These are phyloP conservation scores for Corythaeola cristata DNA, from an alignment of 2,113 vertebrate genomes.

Conservation along the genomic window DNA sequence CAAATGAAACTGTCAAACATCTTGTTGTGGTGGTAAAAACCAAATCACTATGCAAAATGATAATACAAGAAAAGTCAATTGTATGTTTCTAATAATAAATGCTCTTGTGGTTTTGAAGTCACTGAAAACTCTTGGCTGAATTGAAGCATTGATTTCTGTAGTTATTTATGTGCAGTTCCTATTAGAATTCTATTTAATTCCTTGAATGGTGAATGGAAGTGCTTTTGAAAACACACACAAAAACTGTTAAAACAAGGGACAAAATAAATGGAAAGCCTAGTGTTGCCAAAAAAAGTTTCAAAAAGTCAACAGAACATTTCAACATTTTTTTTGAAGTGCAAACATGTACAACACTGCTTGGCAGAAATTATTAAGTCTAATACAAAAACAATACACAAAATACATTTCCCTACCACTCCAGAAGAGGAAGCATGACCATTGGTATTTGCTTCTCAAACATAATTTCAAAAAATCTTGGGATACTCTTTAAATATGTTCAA, in stretches of 20 bases:
- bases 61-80: conserved; percentile 67
- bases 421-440: background rate
- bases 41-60: conserved; percentile 56
- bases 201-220: conserved; percentile 66
- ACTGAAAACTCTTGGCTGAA: conserved; percentile 59
- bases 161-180: conserved; percentile 69
- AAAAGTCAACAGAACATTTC: conserved; percentile 44
- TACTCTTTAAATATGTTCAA: background rate
- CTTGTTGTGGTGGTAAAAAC: conserved; percentile 53
- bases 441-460: background rate
- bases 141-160: conserved; percentile 67
- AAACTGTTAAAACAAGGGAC: conserved; percentile 52
- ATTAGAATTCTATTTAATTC: conserved; percentile 67
- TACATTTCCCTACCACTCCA: background rate
- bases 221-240: conserved; percentile 66
- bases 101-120: conserved; percentile 68
- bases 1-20: conserved; percentile 64
- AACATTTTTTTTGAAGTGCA: conserved; percentile 7
- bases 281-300: conserved; percentile 2
- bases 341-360: background rate
- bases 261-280: conserved; percentile 26
- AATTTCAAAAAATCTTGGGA: background rate
- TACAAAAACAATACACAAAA: background rate
- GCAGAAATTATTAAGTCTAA: background rate
- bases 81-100: conserved; percentile 68